Evolutionary conservation across 2,888 invertebrate genomes (phyloP).

Genomic region (Megaustenia siamemsis): DNA sequence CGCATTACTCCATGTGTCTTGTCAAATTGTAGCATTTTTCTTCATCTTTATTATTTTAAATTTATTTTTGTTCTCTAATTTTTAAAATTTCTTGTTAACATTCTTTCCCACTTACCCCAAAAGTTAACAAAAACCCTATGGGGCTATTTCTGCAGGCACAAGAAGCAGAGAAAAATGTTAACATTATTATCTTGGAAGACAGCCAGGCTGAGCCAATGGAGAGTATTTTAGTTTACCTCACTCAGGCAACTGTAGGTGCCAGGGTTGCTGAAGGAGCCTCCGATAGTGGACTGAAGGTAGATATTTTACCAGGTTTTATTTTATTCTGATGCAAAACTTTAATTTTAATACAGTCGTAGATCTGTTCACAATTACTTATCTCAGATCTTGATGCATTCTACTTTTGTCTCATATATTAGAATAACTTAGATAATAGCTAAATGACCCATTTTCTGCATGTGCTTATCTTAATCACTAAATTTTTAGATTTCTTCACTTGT

Average conservation of each 20-base stretch:
- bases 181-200: slow-evolving; percentile 72
- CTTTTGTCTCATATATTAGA: background rate
- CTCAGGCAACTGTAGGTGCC: slow-evolving; percentile 75
- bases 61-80: background rate
- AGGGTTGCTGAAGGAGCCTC: slow-evolving; percentile 71
- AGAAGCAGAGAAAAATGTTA: slow-evolving; percentile 65
- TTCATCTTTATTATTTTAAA: background rate
- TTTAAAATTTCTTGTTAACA: background rate
- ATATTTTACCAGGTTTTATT: background rate
- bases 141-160: slow-evolving; percentile 62
- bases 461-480: too few species aligned
- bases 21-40: too few species aligned
- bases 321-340: background rate
- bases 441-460: too few species aligned
- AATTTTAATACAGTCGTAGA: too few species aligned
- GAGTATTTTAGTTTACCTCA: slow-evolving; percentile 75
- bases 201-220: slow-evolving; percentile 74
- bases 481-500: too few species aligned
- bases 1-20: too few species aligned
- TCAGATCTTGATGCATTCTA: background rate
- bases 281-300: slow-evolving; percentile 74
- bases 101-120: background rate
- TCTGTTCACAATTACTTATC: too few species aligned
- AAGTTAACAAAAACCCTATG: background rate
- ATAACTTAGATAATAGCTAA: too few species aligned